Percentiles rank a stretch among this genome's conserved stretches.
These are phyloP conservation scores for Clarias fuscus DNA, from an alignment of 2,797 vertebrate species.

Conservation along the genomic window DNA sequence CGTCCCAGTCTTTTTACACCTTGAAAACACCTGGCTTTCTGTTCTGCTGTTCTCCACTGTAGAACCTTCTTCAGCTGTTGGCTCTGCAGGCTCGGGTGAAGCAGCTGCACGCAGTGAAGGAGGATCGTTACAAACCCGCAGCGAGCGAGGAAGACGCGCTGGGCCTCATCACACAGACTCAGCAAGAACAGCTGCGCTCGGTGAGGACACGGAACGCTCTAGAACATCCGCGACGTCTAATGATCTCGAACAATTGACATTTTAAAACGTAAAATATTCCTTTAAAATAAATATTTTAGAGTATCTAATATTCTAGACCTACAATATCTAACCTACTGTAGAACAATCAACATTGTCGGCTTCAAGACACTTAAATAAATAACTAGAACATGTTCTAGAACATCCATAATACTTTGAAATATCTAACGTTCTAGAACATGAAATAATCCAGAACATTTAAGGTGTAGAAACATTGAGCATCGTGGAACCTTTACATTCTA, in stretches of 20 bases:
- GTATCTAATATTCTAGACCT: too few species aligned
- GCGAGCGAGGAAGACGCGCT: constrained; percentile 61
- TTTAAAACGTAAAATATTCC: too few species aligned
- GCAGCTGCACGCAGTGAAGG: constrained; percentile 75
- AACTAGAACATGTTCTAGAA: too few species aligned
- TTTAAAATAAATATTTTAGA: too few species aligned
- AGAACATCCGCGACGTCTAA: neutral
- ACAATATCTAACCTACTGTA: too few species aligned
- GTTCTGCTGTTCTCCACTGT: constrained; percentile 14
- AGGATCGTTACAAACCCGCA: constrained; percentile 72
- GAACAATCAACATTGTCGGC: too few species aligned
- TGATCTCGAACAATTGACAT: neutral
- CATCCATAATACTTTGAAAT: too few species aligned
- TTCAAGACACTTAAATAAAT: too few species aligned
- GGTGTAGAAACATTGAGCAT: too few species aligned
- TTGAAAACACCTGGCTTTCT: neutral
- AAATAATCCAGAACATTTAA: too few species aligned
- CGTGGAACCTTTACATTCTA: too few species aligned
- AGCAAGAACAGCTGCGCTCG: constrained; percentile 63
- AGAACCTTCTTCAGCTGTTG: constrained; percentile 81
- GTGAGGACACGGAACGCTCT: constrained; percentile 44
- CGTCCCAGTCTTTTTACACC: neutral
- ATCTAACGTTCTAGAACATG: too few species aligned
- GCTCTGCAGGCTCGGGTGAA: constrained; percentile 77
- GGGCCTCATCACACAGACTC: constrained; percentile 58